These are phyloP conservation scores for Julus scanicus DNA, from an alignment of 2,888 invertebrate species.

Conservation along the genomic window DNA sequence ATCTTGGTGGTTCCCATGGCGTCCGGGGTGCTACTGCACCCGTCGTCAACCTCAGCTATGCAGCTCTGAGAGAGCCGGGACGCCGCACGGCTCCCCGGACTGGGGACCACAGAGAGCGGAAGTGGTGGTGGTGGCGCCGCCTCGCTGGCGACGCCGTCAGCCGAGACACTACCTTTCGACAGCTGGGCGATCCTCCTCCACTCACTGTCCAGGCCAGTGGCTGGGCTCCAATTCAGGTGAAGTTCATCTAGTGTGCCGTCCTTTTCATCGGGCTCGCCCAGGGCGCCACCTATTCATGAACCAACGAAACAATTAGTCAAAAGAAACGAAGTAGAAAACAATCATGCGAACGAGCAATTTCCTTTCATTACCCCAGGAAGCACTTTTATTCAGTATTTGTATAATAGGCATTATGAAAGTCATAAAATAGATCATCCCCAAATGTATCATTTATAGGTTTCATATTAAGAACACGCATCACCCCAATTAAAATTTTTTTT, in stretches of 20 bases:
- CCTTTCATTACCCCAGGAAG: too few relatives aligned
- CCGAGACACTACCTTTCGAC: not conserved
- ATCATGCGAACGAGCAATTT: too few relatives aligned
- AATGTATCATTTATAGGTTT: too few relatives aligned
- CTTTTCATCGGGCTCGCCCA: not conserved
- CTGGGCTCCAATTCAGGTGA: constrained; percentile 2
- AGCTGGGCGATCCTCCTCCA: constrained; percentile 10
- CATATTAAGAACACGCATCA: too few relatives aligned
- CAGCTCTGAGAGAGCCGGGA: not conserved
- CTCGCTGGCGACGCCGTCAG: not conserved
- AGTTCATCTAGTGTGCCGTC: not conserved
- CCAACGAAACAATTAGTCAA: too few relatives aligned
- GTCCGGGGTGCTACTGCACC: not conserved
- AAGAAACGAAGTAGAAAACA: too few relatives aligned
- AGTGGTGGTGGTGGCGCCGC: not conserved
- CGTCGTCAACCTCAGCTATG: not conserved
- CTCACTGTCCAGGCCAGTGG: not conserved
- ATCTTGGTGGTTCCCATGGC: not conserved
- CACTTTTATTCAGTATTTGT: too few relatives aligned
- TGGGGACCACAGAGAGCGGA: not conserved
- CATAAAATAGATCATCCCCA: too few relatives aligned
- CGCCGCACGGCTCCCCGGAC: not conserved
- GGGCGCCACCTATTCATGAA: not conserved
- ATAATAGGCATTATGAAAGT: too few relatives aligned
- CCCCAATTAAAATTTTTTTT: too few relatives aligned